These are phyloP conservation scores for Morphnarchus princeps DNA, from an alignment of 2,113 vertebrate genomes.

Conservation along the genomic window DNA sequence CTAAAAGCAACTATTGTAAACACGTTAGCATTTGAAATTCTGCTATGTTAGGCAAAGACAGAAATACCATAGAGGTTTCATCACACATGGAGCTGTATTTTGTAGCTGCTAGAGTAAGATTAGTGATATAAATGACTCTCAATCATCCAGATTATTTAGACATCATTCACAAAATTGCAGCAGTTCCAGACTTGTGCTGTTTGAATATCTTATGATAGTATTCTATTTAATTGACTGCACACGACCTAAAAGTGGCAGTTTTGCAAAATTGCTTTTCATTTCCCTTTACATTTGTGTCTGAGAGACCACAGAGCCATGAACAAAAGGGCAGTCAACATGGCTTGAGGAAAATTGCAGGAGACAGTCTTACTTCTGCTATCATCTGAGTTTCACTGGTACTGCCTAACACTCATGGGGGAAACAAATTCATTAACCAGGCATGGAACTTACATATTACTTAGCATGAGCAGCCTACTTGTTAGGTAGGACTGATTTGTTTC, in stretches of 20 bases:
- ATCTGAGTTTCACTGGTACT: background rate
- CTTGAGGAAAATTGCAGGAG: background rate
- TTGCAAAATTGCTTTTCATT: conserved; percentile 27
- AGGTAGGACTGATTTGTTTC: background rate
- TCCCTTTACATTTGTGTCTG: background rate
- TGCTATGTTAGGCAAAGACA: background rate
- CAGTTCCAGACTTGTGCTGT: background rate
- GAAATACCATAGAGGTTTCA: background rate
- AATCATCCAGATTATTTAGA: conserved; percentile 29
- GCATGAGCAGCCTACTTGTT: background rate
- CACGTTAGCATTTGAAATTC: background rate
- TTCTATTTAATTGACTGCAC: conserved; percentile 18
- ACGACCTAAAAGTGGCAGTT: background rate
- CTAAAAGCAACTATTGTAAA: background rate
- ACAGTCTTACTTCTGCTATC: background rate
- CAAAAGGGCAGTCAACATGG: background rate
- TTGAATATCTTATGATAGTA: background rate
- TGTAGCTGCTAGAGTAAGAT: background rate
- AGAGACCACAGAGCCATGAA: background rate
- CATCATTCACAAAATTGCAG: conserved; percentile 2
- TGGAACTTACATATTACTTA: background rate
- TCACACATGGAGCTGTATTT: background rate
- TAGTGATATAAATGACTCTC: background rate
- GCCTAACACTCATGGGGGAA: background rate
- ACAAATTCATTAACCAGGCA: background rate